Evolutionary conservation across 2,113 vertebrate genomes (phyloP).

Genomic region (Oriolus oriolus): DNA sequence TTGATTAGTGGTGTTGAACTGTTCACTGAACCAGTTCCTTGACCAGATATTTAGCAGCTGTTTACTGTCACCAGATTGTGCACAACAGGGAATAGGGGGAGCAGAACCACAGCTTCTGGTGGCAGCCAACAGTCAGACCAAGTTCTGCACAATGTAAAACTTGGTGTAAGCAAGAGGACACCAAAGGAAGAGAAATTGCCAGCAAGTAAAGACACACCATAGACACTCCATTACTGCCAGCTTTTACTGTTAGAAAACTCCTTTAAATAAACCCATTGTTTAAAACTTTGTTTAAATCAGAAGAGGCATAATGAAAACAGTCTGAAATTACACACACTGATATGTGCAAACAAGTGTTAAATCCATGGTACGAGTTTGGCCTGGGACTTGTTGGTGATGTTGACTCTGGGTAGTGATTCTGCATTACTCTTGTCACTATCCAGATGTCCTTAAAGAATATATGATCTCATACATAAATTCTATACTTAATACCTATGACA

Average conservation of each 20-base stretch:
- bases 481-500: not conserved
- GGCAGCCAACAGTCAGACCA: not conserved
- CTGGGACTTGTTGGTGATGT: not conserved
- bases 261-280: not conserved
- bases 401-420: not conserved
- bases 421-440: not conserved
- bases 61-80: not conserved
- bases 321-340: not conserved
- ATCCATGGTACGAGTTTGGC: not conserved
- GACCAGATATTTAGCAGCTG: not conserved
- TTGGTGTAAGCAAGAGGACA: not conserved
- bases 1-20: not conserved
- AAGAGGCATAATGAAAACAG: not conserved
- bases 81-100: accelerated
- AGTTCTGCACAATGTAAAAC: not conserved
- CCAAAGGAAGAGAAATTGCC: not conserved
- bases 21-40: not conserved
- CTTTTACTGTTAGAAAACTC: not conserved
- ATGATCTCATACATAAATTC: not conserved
- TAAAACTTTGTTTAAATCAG: not conserved
- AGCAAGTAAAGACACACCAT: not conserved
- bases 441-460: not conserved
- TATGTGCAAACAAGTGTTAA: not conserved
- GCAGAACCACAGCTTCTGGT: not conserved
- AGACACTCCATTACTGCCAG: not conserved